phyloP scores from a whole-genome alignment of 2,888 invertebrate species.

The Heliconius charithonia region DNA sequence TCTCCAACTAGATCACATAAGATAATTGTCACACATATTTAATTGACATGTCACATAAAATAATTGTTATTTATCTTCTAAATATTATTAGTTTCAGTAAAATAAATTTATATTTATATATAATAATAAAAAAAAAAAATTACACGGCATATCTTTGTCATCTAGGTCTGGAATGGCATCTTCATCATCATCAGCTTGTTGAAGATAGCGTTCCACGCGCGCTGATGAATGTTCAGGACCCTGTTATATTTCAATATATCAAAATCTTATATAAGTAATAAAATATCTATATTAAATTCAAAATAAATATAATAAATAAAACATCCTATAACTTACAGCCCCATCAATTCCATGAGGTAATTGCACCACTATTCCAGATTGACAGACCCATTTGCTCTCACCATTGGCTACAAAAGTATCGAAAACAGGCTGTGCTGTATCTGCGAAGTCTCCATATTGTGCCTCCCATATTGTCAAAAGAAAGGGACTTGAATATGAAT shows the following conservation, averaged over 20 bases:
- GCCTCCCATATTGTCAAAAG: constrained; percentile 92
- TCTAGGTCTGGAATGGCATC: constrained; percentile 84
- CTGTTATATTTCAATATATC: constrained; percentile 62
- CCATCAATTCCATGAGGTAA: constrained; percentile 94
- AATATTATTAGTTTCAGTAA: no score
- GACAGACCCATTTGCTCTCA: constrained; percentile 92
- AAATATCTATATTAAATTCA: not conserved
- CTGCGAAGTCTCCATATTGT: constrained; percentile 94
- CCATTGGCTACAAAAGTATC: constrained; percentile 86
- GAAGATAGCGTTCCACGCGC: constrained; percentile 88
- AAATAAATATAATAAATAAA: not conserved
- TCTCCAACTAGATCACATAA: not conserved
- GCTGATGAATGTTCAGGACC: constrained; percentile 88
- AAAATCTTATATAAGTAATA: not conserved
- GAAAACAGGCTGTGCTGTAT: constrained; percentile 87
- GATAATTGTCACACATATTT: no score
- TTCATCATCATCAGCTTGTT: constrained; percentile 85
- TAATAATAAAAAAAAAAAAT: constrained; percentile 47
- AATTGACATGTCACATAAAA: no score
- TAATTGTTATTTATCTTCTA: not conserved
- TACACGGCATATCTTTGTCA: constrained; percentile 79
- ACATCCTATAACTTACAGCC: constrained; percentile 63
- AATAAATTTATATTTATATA: not conserved
- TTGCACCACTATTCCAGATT: constrained; percentile 90
- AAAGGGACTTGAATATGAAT: constrained; percentile 90